phyloP scores from a whole-genome alignment of 2,888 invertebrate genomes.

The Dendrolimus houi region DNA sequence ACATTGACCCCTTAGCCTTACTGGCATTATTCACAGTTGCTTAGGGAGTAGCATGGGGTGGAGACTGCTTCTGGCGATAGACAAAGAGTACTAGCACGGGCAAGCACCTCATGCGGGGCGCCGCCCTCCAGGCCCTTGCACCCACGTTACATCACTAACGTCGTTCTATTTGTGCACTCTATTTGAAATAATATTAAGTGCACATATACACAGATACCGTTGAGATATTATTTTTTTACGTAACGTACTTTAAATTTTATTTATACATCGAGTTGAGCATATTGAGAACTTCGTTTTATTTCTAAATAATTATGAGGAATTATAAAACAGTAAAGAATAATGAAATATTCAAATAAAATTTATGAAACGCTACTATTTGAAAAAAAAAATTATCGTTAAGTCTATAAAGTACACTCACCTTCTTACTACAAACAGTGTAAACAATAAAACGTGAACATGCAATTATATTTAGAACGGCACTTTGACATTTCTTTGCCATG shows the following conservation, averaged over 20 bases:
- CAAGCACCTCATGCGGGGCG: constrained; percentile 43
- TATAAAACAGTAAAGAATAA: no score
- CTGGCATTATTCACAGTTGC: constrained; percentile 37
- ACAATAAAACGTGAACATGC: no score
- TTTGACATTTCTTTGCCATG: no score
- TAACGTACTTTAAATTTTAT: neutral
- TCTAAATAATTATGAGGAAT: no score
- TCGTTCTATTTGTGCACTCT: constrained; percentile 28
- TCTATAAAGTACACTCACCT: no score
- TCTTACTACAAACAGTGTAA: no score
- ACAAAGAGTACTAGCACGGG: constrained; percentile 55
- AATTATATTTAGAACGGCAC: no score
- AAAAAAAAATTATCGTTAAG: no score
- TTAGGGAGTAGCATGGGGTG: constrained; percentile 16
- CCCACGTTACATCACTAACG: constrained; percentile 28
- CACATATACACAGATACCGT: constrained; percentile 48
- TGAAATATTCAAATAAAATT: no score
- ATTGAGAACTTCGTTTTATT: no score
- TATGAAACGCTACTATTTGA: no score
- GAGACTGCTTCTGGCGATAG: constrained; percentile 13
- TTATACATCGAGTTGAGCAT: neutral
- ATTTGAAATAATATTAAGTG: constrained; percentile 41
- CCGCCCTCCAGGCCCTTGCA: constrained; percentile 52
- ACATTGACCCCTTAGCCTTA: constrained; percentile 24
- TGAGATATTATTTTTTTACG: constrained; percentile 19